These are phyloP conservation scores for Sitodiplosis mosellana DNA, from an alignment of 1,140 invertebrate species.

Conservation along the genomic window DNA sequence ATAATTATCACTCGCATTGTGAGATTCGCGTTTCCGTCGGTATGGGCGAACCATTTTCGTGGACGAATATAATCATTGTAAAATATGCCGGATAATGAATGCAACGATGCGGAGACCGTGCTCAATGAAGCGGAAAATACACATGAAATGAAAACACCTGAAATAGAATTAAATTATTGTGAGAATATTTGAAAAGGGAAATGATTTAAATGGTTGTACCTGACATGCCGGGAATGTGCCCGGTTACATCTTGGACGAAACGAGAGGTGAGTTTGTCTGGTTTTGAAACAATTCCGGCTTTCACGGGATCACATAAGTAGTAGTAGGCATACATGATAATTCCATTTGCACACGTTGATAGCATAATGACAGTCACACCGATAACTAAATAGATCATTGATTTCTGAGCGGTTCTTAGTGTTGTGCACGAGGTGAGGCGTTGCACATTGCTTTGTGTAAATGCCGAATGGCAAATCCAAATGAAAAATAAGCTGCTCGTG, in stretches of 20 bases:
- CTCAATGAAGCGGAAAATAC: slow-evolving; percentile 40
- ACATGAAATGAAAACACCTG: slow-evolving; percentile 48
- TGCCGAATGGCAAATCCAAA: neutral
- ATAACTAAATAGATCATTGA: slow-evolving; percentile 29
- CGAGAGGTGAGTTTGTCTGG: slow-evolving; percentile 36
- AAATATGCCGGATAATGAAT: slow-evolving; percentile 55
- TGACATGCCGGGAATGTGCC: slow-evolving; percentile 34
- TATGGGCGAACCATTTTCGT: slow-evolving; percentile 16
- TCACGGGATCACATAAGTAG: slow-evolving; percentile 51
- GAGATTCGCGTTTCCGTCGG: slow-evolving; percentile 34
- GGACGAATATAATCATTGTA: slow-evolving; percentile 53
- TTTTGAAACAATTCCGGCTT: slow-evolving; percentile 27
- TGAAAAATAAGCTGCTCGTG: neutral
- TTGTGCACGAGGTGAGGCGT: neutral
- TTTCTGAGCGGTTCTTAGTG: neutral
- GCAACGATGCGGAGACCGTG: slow-evolving; percentile 50
- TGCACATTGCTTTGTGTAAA: neutral
- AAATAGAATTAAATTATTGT: no score
- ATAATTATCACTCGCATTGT: slow-evolving; percentile 41
- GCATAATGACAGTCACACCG: slow-evolving; percentile 29
- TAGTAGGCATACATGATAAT: slow-evolving; percentile 56
- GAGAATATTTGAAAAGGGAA: no score
- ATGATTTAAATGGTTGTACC: no score
- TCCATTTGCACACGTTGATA: slow-evolving; percentile 38
- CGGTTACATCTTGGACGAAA: slow-evolving; percentile 43